A percentile compares a stretch with the other conserved stretches of the same genome.
These are phyloP conservation scores for Pinna nobilis DNA, from an alignment of 1,140 invertebrate genomes.

Conservation along the genomic window DNA sequence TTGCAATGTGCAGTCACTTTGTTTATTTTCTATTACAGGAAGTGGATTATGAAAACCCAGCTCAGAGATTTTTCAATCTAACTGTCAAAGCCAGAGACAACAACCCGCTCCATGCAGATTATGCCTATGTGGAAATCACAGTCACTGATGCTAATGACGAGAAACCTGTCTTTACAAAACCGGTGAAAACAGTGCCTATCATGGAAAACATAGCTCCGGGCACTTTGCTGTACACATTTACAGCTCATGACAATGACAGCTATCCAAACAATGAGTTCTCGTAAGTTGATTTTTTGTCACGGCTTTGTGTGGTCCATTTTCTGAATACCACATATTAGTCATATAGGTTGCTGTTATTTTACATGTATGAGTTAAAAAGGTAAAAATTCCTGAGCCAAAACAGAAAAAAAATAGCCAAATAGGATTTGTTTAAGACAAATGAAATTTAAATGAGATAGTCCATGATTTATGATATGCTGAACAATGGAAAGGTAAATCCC, in stretches of 20 bases:
- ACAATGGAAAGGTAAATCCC: no score
- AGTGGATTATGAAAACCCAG: constrained; percentile 61
- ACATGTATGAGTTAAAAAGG: no score
- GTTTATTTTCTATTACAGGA: constrained; percentile 29
- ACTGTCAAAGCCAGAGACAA: constrained; percentile 59
- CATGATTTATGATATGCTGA: no score
- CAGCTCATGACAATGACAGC: constrained; percentile 59
- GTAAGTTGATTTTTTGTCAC: constrained; percentile 48
- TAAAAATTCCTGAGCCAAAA: no score
- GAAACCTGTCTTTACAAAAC: constrained; percentile 52
- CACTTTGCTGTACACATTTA: constrained; percentile 51
- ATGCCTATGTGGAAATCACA: constrained; percentile 56
- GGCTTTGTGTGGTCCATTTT: no score
- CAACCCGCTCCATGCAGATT: constrained; percentile 54
- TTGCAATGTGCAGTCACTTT: no score
- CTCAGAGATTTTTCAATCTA: constrained; percentile 58
- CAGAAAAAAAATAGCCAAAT: no score
- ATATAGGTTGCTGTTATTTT: no score
- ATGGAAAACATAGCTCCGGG: constrained; percentile 51
- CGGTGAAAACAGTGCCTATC: constrained; percentile 44
- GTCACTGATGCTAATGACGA: constrained; percentile 68
- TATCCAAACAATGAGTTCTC: constrained; percentile 57
- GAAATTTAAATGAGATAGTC: no score
- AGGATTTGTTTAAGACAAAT: no score
- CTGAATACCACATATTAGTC: no score